Percentiles rank a stretch among this genome's conserved stretches.
Evolutionary conservation across 2,888 invertebrate genomes (phyloP).

Genomic region (Diploptera punctata): DNA sequence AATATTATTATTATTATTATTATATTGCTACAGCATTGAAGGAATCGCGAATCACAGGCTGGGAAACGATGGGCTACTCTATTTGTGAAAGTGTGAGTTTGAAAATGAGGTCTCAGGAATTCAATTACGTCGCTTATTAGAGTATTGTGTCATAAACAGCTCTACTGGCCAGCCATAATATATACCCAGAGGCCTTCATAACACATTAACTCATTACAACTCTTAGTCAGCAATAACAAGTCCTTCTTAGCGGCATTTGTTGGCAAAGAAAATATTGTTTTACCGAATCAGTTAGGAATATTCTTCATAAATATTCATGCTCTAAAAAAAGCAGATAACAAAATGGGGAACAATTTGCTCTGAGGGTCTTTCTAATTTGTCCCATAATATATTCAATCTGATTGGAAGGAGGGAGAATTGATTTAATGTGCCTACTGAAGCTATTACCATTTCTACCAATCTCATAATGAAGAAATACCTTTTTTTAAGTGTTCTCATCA

Average conservation of each 20-base stretch:
- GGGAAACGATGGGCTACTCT: too few species aligned
- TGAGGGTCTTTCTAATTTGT: constrained; percentile 16
- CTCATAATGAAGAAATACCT: too few species aligned
- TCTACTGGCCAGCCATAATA: not conserved
- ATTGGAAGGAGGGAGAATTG: constrained; percentile 24
- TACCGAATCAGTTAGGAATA: not conserved
- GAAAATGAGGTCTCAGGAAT: too few species aligned
- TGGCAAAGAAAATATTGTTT: not conserved
- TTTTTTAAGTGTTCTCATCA: too few species aligned
- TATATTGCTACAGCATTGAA: too few species aligned
- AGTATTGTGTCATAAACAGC: not conserved
- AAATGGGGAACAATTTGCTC: constrained; percentile 22
- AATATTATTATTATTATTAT: too few species aligned
- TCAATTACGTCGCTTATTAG: too few species aligned
- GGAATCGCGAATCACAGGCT: too few species aligned
- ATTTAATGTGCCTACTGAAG: constrained; percentile 15
- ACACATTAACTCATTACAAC: not conserved
- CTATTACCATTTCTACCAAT: constrained; percentile 23
- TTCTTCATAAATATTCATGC: constrained; percentile 20
- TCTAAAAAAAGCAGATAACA: not conserved
- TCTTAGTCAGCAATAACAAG: not conserved
- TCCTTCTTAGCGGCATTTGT: not conserved
- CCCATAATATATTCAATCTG: constrained; percentile 11
- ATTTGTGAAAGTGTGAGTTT: too few species aligned
- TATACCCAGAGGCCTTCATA: too few species aligned